Conservation (phyloP, 2,797 vertebrate genomes). For the Etheostoma perlongum region DNA sequence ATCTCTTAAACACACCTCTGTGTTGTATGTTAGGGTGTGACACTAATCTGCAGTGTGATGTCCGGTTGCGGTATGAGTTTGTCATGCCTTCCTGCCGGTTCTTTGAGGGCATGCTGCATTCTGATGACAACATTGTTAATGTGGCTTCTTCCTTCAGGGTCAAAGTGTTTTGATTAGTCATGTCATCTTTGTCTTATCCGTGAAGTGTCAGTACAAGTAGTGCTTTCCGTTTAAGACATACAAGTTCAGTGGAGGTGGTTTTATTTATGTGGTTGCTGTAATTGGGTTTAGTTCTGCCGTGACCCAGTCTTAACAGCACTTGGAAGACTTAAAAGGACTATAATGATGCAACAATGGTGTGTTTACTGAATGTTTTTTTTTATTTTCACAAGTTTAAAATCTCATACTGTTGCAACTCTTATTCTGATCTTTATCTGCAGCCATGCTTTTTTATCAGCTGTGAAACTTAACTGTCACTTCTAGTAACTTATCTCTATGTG, state of each 20-base stretch:
- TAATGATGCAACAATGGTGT: conserved; percentile 36
- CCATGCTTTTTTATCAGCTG: background rate
- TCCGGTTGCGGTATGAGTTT: background rate
- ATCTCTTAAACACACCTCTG: background rate
- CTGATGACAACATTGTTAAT: conserved; percentile 9
- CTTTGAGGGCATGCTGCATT: conserved; percentile 34
- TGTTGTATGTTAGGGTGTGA: background rate
- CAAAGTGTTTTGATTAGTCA: conserved; percentile 45
- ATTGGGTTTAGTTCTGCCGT: conserved; percentile 46
- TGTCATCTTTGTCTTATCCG: conserved; percentile 52
- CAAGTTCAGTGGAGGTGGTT: conserved; percentile 25
- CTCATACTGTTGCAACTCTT: no score
- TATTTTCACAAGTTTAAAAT: background rate
- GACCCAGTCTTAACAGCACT: conserved; percentile 29
- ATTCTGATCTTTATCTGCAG: background rate
- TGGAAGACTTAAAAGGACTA: conserved; percentile 12
- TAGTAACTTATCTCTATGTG: background rate
- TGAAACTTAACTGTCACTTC: background rate
- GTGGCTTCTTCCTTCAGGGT: conserved; percentile 34
- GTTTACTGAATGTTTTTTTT: background rate
- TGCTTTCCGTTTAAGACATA: background rate
- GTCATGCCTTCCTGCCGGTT: background rate
- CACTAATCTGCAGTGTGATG: background rate
- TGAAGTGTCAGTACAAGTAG: conserved; percentile 25
- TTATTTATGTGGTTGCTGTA: conserved; percentile 57